These are phyloP conservation scores for Manis pentadactyla DNA, from an alignment of 2,797 vertebrate genomes.

Conservation along the genomic window DNA sequence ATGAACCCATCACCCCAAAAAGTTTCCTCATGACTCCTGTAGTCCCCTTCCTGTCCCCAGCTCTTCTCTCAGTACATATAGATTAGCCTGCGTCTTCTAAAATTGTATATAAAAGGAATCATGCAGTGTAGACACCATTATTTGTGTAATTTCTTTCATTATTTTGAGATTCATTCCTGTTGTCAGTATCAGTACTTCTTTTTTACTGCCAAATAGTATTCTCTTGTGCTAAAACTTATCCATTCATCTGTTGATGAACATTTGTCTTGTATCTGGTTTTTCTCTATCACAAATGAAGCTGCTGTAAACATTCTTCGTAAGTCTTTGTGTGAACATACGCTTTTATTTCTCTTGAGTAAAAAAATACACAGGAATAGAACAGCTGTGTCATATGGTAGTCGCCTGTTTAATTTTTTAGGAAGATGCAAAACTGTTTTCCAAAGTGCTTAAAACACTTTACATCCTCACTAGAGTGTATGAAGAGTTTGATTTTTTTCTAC, in stretches of 20 bases:
- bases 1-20: background rate
- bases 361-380: background rate
- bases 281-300: background rate
- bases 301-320: background rate
- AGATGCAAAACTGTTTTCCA: background rate
- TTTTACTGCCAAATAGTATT: background rate
- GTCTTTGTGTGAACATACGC: background rate
- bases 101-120: background rate
- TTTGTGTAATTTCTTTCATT: background rate
- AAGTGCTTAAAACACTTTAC: background rate
- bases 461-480: background rate
- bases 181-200: background rate
- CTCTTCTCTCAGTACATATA: background rate
- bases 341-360: slow-evolving; percentile 44
- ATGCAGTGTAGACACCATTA: too few relatives aligned
- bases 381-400: background rate
- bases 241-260: background rate
- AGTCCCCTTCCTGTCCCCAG: background rate
- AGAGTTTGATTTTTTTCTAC: background rate
- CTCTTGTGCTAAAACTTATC: background rate
- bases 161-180: slow-evolving; percentile 14
- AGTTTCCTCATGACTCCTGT: background rate
- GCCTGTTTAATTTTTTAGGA: background rate
- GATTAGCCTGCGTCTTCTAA: background rate
- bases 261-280: background rate